Evolutionary conservation across 2,797 vertebrate genomes (phyloP), one percentile per base, ranked within the genome.

Genomic region (Hyperoplus lanceolatus): DNA sequence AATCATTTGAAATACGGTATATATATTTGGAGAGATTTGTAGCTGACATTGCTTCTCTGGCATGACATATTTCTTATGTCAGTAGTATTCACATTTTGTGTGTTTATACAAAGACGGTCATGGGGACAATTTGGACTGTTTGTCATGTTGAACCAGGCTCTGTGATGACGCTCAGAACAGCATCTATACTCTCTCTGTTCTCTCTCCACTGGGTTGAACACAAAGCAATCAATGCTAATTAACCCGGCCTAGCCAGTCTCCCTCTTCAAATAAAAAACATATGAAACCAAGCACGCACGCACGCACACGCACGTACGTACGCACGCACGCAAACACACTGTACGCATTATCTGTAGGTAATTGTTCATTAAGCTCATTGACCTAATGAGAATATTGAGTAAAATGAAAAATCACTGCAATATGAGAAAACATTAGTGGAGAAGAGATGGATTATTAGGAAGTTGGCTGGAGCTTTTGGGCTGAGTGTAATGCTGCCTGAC

Each of bases 151-250:
- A 45, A 51, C 16, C 59, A 36, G 54, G 41, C 55, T 75, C 66
- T 42, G 29, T 68, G 58, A 46, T 77, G 38, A 61, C 36, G 72
- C 66, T 81, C 63, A 59, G 76, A 63, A 57, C 48, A 50, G 14
- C 53, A 73, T 62, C 62, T 38, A 10, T 18, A 8, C n/a, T 16
- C 61, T 49, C n/a, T 36, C 29, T 76, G 38, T 8, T 4, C 46
- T 82, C 61, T 68, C 53, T 77, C 69, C 70, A 70, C 45, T 5
- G 5, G 49, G 62, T 29, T 75, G 62, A 85, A 61, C 73, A 71
- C 64, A 81, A 79, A 79, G 80, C 84, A 89, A 92, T 91, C 90
- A 86, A 73, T 81, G 85, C 80, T 91, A 91, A 91, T 90, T 84
- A 90, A 29, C 29, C 29, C 29, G 29, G 77, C 79, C 82, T 57